These are phyloP conservation scores for Cistogaster globosa DNA, from an alignment of 2,888 invertebrate genomes.

Conservation along the genomic window DNA sequence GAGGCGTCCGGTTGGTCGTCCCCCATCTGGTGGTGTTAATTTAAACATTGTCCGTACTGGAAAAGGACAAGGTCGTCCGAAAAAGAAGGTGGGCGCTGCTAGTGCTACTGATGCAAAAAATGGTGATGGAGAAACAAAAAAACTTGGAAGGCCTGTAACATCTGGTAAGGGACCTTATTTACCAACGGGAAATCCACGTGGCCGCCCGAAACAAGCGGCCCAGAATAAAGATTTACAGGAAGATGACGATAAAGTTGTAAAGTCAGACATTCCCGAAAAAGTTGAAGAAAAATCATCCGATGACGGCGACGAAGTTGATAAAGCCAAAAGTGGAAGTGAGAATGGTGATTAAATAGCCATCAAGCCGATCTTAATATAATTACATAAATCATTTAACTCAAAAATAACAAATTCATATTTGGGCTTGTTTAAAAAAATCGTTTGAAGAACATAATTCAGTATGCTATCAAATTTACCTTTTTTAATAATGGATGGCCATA, in stretches of 20 bases:
- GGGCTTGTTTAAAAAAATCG: too few relatives aligned
- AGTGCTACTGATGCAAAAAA: constrained; percentile 46
- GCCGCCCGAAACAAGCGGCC: constrained; percentile 75
- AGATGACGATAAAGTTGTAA: constrained; percentile 29
- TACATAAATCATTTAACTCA: constrained; percentile 4
- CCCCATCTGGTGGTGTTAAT: constrained; percentile 75
- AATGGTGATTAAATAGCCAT: constrained; percentile 15
- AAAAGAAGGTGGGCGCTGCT: constrained; percentile 66
- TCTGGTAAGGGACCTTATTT: constrained; percentile 35
- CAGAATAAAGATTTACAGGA: constrained; percentile 55
- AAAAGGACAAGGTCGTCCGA: constrained; percentile 78
- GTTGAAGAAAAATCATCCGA: constrained; percentile 56
- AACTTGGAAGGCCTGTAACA: constrained; percentile 74
- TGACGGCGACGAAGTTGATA: constrained; percentile 48
- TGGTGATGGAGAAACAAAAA: constrained; percentile 60
- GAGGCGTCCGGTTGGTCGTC: constrained; percentile 77
- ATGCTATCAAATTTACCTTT: too few relatives aligned
- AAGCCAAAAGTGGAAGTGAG: constrained; percentile 40
- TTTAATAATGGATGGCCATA: too few relatives aligned
- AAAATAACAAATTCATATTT: not conserved
- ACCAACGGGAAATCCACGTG: constrained; percentile 77
- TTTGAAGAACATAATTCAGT: too few relatives aligned
- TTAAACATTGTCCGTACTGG: constrained; percentile 77
- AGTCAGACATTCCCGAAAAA: not conserved
- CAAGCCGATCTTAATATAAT: not conserved